phyloP scores from a whole-genome alignment of 2,113 vertebrate species.

The Vulpes vulpes region DNA sequence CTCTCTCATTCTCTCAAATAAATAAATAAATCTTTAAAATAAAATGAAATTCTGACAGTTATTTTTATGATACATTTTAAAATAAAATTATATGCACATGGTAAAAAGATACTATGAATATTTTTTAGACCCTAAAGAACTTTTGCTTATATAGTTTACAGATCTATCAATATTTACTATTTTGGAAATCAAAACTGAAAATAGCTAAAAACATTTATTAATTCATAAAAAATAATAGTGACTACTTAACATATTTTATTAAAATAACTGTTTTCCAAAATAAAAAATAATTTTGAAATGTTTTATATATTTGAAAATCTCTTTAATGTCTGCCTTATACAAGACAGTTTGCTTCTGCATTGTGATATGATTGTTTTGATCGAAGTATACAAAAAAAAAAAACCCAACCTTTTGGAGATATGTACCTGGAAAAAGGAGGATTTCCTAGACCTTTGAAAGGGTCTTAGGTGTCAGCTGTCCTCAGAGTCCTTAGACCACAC shows the following conservation, averaged over 20 bases:
- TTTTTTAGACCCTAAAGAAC: constrained; percentile 27
- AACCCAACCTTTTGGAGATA: background rate
- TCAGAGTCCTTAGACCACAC: background rate
- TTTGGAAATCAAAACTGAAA: constrained; percentile 19
- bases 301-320: constrained; percentile 9
- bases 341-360: constrained; percentile 21
- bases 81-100: background rate
- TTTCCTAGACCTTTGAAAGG: background rate
- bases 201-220: background rate
- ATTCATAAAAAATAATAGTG: background rate
- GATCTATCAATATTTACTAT: background rate
- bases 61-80: constrained; percentile 50
- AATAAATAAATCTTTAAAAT: background rate
- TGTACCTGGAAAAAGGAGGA: background rate
- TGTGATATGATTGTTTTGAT: background rate
- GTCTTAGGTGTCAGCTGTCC: background rate
- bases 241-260: background rate
- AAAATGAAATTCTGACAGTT: background rate
- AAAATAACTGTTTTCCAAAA: constrained; percentile 13
- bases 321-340: background rate
- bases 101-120: constrained; percentile 1
- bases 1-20: background rate
- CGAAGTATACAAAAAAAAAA: background rate
- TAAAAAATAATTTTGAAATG: background rate
- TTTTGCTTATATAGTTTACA: background rate